These are phyloP conservation scores for Esperia sulphurella DNA, from an alignment of 2,888 invertebrate genomes.

Conservation along the genomic window DNA sequence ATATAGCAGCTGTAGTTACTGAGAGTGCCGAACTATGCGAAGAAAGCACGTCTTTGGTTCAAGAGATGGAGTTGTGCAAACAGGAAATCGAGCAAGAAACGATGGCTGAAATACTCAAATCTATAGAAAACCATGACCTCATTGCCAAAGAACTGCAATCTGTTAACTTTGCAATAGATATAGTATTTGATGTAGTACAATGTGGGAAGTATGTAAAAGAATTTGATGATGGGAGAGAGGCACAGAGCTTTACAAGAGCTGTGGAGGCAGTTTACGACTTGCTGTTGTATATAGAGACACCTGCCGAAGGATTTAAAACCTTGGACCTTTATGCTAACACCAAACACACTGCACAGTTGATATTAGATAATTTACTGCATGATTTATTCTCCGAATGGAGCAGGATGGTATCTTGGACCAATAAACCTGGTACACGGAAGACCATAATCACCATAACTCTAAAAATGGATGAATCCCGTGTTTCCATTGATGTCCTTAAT, in stretches of 20 bases:
- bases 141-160: slow-evolving; percentile 77
- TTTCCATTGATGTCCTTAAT: slow-evolving; percentile 49
- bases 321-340: slow-evolving; percentile 74
- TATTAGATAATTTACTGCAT: slow-evolving; percentile 63
- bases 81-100: slow-evolving; percentile 81
- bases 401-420: slow-evolving; percentile 62
- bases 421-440: slow-evolving; percentile 35
- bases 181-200: slow-evolving; percentile 54
- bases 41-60: slow-evolving; percentile 62
- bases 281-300: slow-evolving; percentile 57
- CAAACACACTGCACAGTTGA: slow-evolving; percentile 58
- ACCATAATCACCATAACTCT: slow-evolving; percentile 52
- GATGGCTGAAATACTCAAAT: slow-evolving; percentile 79
- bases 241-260: slow-evolving; percentile 57
- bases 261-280: slow-evolving; percentile 73
- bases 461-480: slow-evolving; percentile 41
- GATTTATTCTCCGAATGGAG: slow-evolving; percentile 72
- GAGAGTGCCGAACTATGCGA: slow-evolving; percentile 61
- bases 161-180: slow-evolving; percentile 74
- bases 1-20: slow-evolving; percentile 76
- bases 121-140: slow-evolving; percentile 79
- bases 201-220: slow-evolving; percentile 55
- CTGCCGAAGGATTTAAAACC: slow-evolving; percentile 68
- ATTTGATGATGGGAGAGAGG: slow-evolving; percentile 50
- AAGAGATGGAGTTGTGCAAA: slow-evolving; percentile 76